These are phyloP conservation scores for Sminthurides aquaticus DNA, from an alignment of 2,888 invertebrate species.

Conservation along the genomic window DNA sequence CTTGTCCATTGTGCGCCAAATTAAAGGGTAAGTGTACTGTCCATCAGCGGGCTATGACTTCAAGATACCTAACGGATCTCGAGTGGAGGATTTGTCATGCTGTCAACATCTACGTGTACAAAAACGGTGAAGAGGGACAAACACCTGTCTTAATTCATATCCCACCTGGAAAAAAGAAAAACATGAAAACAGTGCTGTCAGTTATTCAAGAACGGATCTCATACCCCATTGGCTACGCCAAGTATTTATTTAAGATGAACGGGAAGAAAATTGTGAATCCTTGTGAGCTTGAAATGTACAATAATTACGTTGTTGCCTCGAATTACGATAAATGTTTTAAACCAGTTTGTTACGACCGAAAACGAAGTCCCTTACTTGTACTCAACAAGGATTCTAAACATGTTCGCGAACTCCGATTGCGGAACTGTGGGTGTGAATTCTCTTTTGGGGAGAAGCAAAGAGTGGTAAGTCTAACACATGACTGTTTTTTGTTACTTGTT, in stretches of 20 bases:
- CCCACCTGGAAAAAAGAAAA: constrained; percentile 40
- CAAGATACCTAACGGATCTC: constrained; percentile 40
- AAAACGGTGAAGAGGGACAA: constrained; percentile 39
- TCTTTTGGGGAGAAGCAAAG: neutral
- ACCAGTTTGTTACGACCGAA: constrained; percentile 38
- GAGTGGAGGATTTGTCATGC: constrained; percentile 43
- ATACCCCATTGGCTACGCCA: constrained; percentile 41
- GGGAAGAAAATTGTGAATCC: constrained; percentile 39
- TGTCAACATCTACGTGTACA: constrained; percentile 42
- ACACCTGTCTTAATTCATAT: constrained; percentile 40
- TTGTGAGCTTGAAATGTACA: constrained; percentile 42
- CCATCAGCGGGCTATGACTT: neutral
- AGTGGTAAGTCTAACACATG: too few relatives aligned
- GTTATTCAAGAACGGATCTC: constrained; percentile 40
- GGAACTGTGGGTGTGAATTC: constrained; percentile 34
- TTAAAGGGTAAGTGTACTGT: neutral
- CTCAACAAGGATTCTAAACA: constrained; percentile 40
- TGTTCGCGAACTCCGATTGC: constrained; percentile 33
- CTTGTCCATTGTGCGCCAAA: neutral
- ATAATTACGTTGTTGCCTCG: constrained; percentile 41
- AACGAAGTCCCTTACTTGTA: constrained; percentile 35
- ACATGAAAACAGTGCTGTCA: constrained; percentile 37
- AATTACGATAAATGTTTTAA: constrained; percentile 38
- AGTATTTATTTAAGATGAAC: constrained; percentile 40
- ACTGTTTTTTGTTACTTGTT: too few relatives aligned